A percentile compares a stretch with the other conserved stretches of the same genome.
Evolutionary conservation across 92 coral and sea anemone genomes (phyloP).

Genomic region (Actinostola sp.): DNA sequence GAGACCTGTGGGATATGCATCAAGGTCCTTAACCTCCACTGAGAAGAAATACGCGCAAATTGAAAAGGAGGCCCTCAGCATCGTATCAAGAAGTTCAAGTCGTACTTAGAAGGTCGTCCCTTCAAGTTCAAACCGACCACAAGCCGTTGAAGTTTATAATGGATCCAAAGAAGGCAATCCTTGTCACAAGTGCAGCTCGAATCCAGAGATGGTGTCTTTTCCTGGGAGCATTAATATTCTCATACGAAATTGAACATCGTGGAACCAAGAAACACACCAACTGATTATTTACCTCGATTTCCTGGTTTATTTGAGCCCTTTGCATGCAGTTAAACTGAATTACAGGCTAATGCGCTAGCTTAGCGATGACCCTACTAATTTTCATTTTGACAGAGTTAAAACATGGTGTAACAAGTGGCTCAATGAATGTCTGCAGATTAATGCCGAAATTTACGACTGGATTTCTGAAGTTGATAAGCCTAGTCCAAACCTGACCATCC

Average conservation of each 20-base stretch:
- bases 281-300: constrained; percentile 41
- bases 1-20: too few relatives aligned
- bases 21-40: constrained; percentile 39
- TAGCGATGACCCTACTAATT: constrained; percentile 41
- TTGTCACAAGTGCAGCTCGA: constrained; percentile 49
- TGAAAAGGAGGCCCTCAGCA: constrained; percentile 49
- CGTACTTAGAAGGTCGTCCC: constrained; percentile 36
- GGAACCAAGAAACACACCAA: constrained; percentile 47
- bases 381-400: too few relatives aligned
- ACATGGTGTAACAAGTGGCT: too few relatives aligned
- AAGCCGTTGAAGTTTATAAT: constrained; percentile 35
- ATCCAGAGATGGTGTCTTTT: constrained; percentile 55
- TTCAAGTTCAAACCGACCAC: constrained; percentile 38
- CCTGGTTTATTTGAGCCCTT: constrained; percentile 14
- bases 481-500: too few relatives aligned
- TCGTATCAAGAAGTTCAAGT: constrained; percentile 49
- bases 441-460: too few relatives aligned
- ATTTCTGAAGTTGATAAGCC: too few relatives aligned
- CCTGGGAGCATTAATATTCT: constrained; percentile 38
- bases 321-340: too few relatives aligned
- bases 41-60: constrained; percentile 55
- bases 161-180: constrained; percentile 49
- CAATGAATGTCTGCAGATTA: too few relatives aligned
- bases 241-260: constrained; percentile 22
- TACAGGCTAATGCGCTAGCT: constrained; percentile 20